Conservation (phyloP, 2,888 invertebrate species). For the Agrochola litura region DNA sequence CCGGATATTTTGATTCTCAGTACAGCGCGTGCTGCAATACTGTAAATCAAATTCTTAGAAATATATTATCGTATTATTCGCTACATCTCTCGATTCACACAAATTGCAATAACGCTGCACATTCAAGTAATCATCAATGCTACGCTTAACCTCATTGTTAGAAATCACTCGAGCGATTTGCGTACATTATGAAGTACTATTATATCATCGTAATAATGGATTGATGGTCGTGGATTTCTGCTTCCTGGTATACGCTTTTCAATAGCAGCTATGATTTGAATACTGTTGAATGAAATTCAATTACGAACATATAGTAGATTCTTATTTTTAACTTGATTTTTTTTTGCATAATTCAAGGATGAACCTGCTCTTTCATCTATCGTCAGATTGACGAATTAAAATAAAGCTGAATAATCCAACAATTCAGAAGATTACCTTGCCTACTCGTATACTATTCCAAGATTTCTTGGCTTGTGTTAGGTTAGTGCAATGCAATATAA, state of each 20-base stretch:
- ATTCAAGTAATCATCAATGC: constrained; percentile 44
- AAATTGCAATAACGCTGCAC: constrained; percentile 37
- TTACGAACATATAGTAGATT: not conserved
- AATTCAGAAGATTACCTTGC: not conserved
- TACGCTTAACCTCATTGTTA: constrained; percentile 37
- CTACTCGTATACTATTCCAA: not conserved
- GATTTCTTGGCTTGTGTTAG: not conserved
- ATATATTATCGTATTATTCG: not conserved
- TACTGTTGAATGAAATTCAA: not conserved
- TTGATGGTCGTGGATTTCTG: constrained; percentile 20
- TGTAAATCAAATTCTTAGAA: constrained; percentile 27
- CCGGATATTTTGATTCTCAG: not conserved
- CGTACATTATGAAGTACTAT: constrained; percentile 28
- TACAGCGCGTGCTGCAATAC: not conserved
- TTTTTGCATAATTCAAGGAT: not conserved
- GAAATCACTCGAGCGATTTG: constrained; percentile 39
- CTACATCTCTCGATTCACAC: not conserved
- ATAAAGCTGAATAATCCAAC: not conserved
- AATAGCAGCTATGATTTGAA: constrained; percentile 7
- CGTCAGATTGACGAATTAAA: not conserved
- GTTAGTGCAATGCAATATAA: not conserved
- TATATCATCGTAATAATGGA: constrained; percentile 14
- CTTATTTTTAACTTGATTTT: not conserved
- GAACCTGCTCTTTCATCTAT: not conserved
- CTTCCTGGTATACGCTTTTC: constrained; percentile 27